These are phyloP conservation scores for Acanthoscelides obtectus DNA, from an alignment of 2,888 invertebrate genomes.

Conservation along the genomic window DNA sequence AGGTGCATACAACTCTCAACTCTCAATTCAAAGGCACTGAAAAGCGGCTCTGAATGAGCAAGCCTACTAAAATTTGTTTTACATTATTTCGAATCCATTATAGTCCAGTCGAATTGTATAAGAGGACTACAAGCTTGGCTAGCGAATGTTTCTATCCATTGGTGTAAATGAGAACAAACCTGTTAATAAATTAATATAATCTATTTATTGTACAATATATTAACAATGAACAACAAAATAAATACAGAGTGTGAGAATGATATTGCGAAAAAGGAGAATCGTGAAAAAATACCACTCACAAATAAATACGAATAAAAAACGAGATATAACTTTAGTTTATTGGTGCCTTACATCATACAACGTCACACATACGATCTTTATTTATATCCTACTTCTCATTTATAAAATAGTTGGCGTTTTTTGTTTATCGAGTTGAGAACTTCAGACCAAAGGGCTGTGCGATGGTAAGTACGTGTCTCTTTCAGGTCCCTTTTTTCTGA, in stretches of 20 bases:
- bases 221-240: slow-evolving; percentile 43
- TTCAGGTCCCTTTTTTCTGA: slow-evolving; percentile 33
- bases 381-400: slow-evolving; percentile 23
- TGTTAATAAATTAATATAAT: slow-evolving; percentile 29
- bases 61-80: too few relatives aligned
- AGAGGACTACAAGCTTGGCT: too few relatives aligned
- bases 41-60: too few relatives aligned
- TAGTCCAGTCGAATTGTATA: background rate
- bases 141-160: too few relatives aligned
- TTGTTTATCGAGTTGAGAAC: slow-evolving; percentile 21
- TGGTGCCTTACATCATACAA: slow-evolving; percentile 50
- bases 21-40: too few relatives aligned
- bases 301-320: slow-evolving; percentile 38
- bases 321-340: slow-evolving; percentile 59
- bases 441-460: slow-evolving; percentile 40
- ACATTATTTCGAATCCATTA: too few relatives aligned
- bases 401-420: slow-evolving; percentile 26
- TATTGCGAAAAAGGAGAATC: slow-evolving; percentile 16
- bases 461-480: slow-evolving; percentile 49
- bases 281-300: slow-evolving; percentile 16
- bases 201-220: slow-evolving; percentile 42
- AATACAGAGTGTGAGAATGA: slow-evolving; percentile 30
- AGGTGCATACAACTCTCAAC: too few relatives aligned
- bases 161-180: background rate
- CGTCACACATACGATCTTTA: slow-evolving; percentile 45